A percentile compares a stretch with the other conserved stretches of the same genome.
Conservation (phyloP, 2,797 vertebrate species). For the Ara ararauna region DNA sequence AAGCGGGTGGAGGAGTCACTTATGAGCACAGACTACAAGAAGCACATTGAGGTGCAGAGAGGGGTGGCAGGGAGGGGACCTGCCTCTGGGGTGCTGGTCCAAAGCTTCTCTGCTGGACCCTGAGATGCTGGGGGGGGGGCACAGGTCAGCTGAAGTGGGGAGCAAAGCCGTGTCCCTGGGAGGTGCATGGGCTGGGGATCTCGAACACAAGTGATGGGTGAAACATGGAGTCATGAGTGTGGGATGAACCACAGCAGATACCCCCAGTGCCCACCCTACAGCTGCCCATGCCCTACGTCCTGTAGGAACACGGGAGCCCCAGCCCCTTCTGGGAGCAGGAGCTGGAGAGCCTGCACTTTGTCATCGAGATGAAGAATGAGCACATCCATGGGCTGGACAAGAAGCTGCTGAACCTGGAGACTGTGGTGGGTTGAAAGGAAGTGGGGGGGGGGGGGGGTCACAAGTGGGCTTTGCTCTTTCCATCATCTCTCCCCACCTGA, state of each 20-base stretch:
- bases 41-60: constrained; percentile 86
- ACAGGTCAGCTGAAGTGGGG: background rate
- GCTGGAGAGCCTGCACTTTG: constrained; percentile 92
- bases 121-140: background rate
- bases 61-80: background rate
- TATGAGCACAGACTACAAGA: constrained; percentile 86
- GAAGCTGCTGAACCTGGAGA: constrained; percentile 86
- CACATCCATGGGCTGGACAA: constrained; percentile 84
- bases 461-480: background rate
- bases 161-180: background rate
- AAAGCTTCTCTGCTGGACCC: background rate
- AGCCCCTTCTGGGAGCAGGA: constrained; percentile 95
- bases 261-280: background rate
- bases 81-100: background rate
- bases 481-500: background rate
- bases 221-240: background rate
- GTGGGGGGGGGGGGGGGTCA: no score
- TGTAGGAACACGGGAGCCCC: constrained; percentile 88
- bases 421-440: constrained; percentile 77
- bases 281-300: background rate
- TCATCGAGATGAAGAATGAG: constrained; percentile 93
- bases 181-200: background rate
- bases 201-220: background rate
- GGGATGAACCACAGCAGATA: background rate
- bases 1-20: constrained; percentile 83